Percentiles rank a stretch among this genome's conserved stretches.
These are phyloP conservation scores for Cheumatopsyche charites DNA, from an alignment of 1,140 invertebrate genomes.

Conservation along the genomic window DNA sequence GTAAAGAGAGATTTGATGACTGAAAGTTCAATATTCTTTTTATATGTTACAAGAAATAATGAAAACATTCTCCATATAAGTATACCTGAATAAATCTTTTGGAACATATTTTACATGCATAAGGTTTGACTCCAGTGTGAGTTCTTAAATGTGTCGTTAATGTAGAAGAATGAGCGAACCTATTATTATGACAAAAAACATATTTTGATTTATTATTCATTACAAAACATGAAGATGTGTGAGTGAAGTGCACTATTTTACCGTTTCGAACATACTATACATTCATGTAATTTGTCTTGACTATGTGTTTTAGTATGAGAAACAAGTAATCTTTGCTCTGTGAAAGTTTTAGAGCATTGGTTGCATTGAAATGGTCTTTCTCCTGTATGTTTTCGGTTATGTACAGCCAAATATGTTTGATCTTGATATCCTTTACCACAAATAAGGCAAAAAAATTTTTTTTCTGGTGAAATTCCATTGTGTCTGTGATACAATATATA, in stretches of 20 bases:
- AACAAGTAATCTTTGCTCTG: conserved; percentile 44
- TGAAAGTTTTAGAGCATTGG: conserved; percentile 46
- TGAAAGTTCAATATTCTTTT: conserved; percentile 14
- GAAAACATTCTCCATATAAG: neutral
- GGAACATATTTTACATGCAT: conserved; percentile 20
- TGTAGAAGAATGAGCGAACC: conserved; percentile 41
- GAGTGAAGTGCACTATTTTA: conserved; percentile 16
- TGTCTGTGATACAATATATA: conserved; percentile 33
- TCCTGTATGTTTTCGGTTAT: conserved; percentile 48
- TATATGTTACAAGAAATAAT: conserved; percentile 8
- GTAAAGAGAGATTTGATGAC: conserved; percentile 43
- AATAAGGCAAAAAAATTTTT: conserved; percentile 33
- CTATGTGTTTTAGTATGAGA: conserved; percentile 46
- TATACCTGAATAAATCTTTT: conserved; percentile 29
- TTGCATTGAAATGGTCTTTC: conserved; percentile 49
- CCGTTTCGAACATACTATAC: conserved; percentile 46
- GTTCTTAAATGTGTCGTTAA: conserved; percentile 41
- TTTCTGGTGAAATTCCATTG: conserved; percentile 22
- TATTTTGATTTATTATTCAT: neutral
- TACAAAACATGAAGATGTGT: neutral
- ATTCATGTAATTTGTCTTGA: conserved; percentile 47
- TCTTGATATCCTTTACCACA: conserved; percentile 44
- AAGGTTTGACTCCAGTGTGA: conserved; percentile 44
- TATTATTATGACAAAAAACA: conserved; percentile 10
- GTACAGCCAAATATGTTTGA: conserved; percentile 37